phyloP scores from a whole-genome alignment of 2,797 vertebrate species.

The Poecilia wingei region DNA sequence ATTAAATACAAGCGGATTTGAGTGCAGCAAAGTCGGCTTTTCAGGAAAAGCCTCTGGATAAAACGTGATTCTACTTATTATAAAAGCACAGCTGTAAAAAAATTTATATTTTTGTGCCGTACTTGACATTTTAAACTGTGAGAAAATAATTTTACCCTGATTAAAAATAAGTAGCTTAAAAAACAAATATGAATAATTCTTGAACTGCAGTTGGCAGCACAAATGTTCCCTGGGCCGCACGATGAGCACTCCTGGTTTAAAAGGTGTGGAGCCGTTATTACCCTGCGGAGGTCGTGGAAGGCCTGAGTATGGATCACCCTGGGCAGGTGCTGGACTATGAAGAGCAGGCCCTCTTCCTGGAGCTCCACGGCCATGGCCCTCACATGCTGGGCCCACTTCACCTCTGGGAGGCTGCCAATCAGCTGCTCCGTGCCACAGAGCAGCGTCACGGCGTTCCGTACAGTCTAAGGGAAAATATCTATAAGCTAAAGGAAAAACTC shows the following conservation, averaged over 20 bases:
- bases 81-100: no score
- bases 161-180: no score
- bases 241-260: neutral
- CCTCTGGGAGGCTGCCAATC: slow-evolving; percentile 88
- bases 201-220: no score
- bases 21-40: no score
- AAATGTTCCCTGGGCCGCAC: no score
- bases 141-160: no score
- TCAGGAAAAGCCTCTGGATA: no score
- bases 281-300: slow-evolving; percentile 87
- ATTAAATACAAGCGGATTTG: no score
- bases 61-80: no score
- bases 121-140: no score
- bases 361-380: slow-evolving; percentile 83
- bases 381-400: slow-evolving; percentile 92
- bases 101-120: no score
- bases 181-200: no score
- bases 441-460: slow-evolving; percentile 85
- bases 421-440: slow-evolving; percentile 90
- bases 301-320: slow-evolving; percentile 82
- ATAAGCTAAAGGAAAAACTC: slow-evolving; percentile 36
- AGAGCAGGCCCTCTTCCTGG: slow-evolving; percentile 85
- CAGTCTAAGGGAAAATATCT: slow-evolving; percentile 79
- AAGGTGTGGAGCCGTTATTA: slow-evolving; percentile 55
- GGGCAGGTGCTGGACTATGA: slow-evolving; percentile 86